Conservation (phyloP, 2,113 vertebrate genomes). For the Cyanoramphus novaezelandiae region DNA sequence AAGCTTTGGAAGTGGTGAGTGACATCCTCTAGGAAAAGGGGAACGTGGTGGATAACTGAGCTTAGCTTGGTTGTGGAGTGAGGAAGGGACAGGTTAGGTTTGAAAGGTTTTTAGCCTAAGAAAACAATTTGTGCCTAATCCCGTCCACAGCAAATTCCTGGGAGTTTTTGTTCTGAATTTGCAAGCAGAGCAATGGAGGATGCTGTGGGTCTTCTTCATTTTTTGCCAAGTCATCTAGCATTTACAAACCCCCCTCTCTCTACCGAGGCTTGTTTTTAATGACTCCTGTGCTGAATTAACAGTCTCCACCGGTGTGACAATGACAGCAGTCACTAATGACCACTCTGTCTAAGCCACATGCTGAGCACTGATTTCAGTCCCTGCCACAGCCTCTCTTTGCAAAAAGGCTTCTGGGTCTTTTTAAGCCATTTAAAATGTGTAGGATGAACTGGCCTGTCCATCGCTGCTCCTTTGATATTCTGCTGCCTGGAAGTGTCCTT, state of each 20-base stretch:
- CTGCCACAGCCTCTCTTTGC: not conserved
- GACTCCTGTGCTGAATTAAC: conserved; percentile 60
- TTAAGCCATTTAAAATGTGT: conserved; percentile 40
- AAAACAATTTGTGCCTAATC: not conserved
- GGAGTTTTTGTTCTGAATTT: not conserved
- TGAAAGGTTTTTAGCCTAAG: not conserved
- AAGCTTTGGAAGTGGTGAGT: not conserved
- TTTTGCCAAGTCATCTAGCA: conserved; percentile 33
- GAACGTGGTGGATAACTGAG: not conserved
- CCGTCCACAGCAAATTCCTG: not conserved
- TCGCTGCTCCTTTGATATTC: not conserved
- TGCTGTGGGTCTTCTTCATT: not conserved
- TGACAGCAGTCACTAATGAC: conserved; percentile 43
- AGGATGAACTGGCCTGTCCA: conserved; percentile 2
- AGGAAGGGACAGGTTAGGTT: not conserved
- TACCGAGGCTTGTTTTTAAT: conserved; percentile 35
- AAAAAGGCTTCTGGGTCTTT: not conserved
- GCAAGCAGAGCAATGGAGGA: not conserved
- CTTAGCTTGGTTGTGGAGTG: not conserved
- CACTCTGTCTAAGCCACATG: conserved; percentile 34
- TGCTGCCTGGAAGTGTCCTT: conserved; percentile 1
- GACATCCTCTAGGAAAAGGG: not conserved
- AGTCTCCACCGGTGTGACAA: conserved; percentile 33
- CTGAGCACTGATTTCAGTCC: conserved; percentile 20
- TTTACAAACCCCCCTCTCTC: not conserved